These are phyloP conservation scores for Parnassius apollo DNA, from an alignment of 2,888 invertebrate species.

Conservation along the genomic window DNA sequence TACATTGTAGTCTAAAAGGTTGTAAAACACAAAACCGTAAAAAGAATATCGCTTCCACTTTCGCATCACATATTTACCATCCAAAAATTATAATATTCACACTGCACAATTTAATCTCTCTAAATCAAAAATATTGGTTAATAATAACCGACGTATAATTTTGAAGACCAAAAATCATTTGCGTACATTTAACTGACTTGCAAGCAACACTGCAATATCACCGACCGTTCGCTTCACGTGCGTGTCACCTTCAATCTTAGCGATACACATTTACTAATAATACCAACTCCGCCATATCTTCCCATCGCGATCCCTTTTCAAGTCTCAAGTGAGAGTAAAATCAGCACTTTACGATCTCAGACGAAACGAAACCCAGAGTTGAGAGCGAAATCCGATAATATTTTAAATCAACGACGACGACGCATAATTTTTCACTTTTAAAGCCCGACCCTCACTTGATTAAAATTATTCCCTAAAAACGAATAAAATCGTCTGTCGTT, in stretches of 20 bases:
- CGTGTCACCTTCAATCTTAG: slow-evolving; percentile 15
- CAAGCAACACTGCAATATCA: slow-evolving; percentile 14
- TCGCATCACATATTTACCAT: background rate
- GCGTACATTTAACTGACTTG: slow-evolving; percentile 13
- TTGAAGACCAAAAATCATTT: slow-evolving; percentile 4
- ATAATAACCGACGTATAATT: slow-evolving; percentile 13
- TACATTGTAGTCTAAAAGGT: background rate
- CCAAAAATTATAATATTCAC: slow-evolving; percentile 14
- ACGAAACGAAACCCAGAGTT: slow-evolving; percentile 1
- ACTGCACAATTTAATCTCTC: slow-evolving; percentile 16
- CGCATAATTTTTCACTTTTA: slow-evolving; percentile 18
- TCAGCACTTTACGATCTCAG: slow-evolving; percentile 9
- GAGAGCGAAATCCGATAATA: slow-evolving; percentile 15
- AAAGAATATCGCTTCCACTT: background rate
- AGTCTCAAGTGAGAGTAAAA: slow-evolving; percentile 13
- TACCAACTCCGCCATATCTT: background rate
- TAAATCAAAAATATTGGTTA: slow-evolving; percentile 14
- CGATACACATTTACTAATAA: slow-evolving; percentile 12
- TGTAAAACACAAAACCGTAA: too few species aligned
- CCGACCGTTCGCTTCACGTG: background rate
- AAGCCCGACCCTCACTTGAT: slow-evolving; percentile 2
- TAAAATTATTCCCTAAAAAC: slow-evolving; percentile 7
- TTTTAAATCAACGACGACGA: slow-evolving; percentile 9
- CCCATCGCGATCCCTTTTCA: slow-evolving; percentile 5
- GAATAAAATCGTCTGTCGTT: slow-evolving; percentile 11